Percentiles rank a stretch among this genome's conserved stretches.
Conservation (phyloP, 2,888 invertebrate genomes). For the Drosophila greeni region DNA sequence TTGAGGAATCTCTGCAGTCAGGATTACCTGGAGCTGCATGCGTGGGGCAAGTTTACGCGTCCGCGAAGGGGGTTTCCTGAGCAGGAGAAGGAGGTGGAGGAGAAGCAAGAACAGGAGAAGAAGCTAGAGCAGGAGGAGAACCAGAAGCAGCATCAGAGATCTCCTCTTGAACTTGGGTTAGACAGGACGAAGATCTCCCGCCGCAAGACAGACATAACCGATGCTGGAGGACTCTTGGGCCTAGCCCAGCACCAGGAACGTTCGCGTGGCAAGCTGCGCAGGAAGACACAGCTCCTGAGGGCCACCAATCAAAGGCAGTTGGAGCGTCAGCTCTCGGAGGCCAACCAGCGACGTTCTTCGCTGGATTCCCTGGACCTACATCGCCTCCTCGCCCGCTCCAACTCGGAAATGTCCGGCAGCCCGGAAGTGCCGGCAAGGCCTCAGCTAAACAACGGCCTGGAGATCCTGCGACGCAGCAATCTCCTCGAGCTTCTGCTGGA, state of each 20-base stretch:
- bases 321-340: constrained; percentile 59
- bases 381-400: constrained; percentile 76
- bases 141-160: no score
- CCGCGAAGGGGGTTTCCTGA: constrained; percentile 41
- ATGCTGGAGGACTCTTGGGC: constrained; percentile 78
- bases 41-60: constrained; percentile 65
- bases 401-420: not conserved
- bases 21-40: constrained; percentile 79
- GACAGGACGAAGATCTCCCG: not conserved
- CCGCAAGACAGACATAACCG: constrained; percentile 19
- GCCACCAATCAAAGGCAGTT: constrained; percentile 47
- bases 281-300: constrained; percentile 78
- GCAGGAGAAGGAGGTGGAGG: constrained; percentile 50
- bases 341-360: constrained; percentile 70
- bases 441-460: constrained; percentile 78
- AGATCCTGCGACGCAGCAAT: constrained; percentile 82
- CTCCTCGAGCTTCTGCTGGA: constrained; percentile 85
- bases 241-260: constrained; percentile 80
- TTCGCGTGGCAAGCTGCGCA: constrained; percentile 80
- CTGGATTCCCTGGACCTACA: constrained; percentile 81
- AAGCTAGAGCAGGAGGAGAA: constrained; percentile 4
- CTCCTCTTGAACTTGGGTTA: not conserved
- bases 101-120: constrained; percentile 58
- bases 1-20: constrained; percentile 80
- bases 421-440: constrained; percentile 3